A percentile compares a stretch with the other conserved stretches of the same genome.
These are phyloP conservation scores for Geotrupes spiniger DNA, from an alignment of 2,888 invertebrate species.

Conservation along the genomic window DNA sequence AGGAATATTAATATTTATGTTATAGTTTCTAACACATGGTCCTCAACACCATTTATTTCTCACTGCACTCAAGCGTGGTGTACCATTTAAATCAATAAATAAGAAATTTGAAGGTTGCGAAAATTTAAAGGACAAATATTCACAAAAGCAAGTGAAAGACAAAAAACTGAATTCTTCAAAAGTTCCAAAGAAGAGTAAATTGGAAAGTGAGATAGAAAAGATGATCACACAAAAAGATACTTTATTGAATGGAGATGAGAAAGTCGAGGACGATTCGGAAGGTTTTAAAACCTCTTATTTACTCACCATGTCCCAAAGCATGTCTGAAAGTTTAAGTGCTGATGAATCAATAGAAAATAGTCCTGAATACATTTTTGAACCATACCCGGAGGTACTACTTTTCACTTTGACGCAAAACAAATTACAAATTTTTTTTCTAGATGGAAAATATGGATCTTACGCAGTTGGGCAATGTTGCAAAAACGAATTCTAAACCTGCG, in stretches of 20 bases:
- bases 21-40: slow-evolving; percentile 60
- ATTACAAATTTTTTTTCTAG: slow-evolving; percentile 46
- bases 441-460: slow-evolving; percentile 68
- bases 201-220: slow-evolving; percentile 27
- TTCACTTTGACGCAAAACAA: neutral
- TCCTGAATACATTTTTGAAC: slow-evolving; percentile 55
- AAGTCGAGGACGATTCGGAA: slow-evolving; percentile 50
- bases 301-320: slow-evolving; percentile 64
- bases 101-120: slow-evolving; percentile 48
- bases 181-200: slow-evolving; percentile 12
- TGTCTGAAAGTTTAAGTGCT: slow-evolving; percentile 29
- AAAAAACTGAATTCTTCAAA: slow-evolving; percentile 1
- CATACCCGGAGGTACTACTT: slow-evolving; percentile 62
- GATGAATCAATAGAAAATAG: slow-evolving; percentile 31
- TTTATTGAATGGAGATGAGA: slow-evolving; percentile 30
- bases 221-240: slow-evolving; percentile 37
- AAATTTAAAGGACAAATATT: slow-evolving; percentile 38
- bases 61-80: slow-evolving; percentile 59
- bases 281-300: slow-evolving; percentile 62
- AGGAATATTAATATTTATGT: slow-evolving; percentile 18
- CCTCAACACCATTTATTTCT: slow-evolving; percentile 62
- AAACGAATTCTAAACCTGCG: slow-evolving; percentile 56
- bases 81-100: slow-evolving; percentile 59
- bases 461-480: slow-evolving; percentile 53
- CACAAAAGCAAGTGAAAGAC: slow-evolving; percentile 10